Percentiles rank a stretch among this genome's conserved stretches.
These are phyloP conservation scores for Pterocles burchelli DNA, from an alignment of 2,113 vertebrate genomes.

Conservation along the genomic window DNA sequence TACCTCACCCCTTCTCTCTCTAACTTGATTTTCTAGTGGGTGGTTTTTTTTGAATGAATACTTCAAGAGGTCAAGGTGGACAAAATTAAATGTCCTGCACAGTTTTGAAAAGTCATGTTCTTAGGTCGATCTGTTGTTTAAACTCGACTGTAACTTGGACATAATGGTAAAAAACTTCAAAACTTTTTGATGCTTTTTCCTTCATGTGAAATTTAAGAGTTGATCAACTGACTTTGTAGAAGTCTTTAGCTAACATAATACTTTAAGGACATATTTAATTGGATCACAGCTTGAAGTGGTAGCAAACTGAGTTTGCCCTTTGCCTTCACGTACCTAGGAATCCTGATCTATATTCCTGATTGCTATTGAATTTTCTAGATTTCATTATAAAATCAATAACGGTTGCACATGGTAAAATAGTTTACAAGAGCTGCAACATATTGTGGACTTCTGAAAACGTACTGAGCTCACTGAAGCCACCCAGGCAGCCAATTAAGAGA, in stretches of 20 bases:
- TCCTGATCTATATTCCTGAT: slow-evolving; percentile 86
- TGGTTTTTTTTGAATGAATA: not conserved
- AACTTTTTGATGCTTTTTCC: not conserved
- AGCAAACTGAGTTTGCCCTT: slow-evolving; percentile 77
- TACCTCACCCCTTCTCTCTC: not conserved
- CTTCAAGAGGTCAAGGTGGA: not conserved
- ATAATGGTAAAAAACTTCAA: not conserved
- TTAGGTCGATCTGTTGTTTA: not conserved
- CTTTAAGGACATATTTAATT: slow-evolving; percentile 77
- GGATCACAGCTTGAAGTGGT: slow-evolving; percentile 77
- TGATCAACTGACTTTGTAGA: slow-evolving; percentile 55
- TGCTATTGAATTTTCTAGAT: slow-evolving; percentile 87
- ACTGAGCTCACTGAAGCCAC: slow-evolving; percentile 79
- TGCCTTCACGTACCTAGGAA: slow-evolving; percentile 78
- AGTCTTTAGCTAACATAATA: slow-evolving; percentile 67
- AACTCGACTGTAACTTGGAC: not conserved
- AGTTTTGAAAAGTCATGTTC: not conserved
- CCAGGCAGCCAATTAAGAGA: slow-evolving; percentile 83
- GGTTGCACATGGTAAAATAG: slow-evolving; percentile 79
- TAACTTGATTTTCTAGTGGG: slow-evolving; percentile 9
- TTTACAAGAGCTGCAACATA: slow-evolving; percentile 84
- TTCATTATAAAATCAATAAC: slow-evolving; percentile 91
- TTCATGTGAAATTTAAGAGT: not conserved
- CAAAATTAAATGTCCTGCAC: not conserved
- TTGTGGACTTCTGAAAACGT: slow-evolving; percentile 79